A percentile compares a stretch with the other conserved stretches of the same genome.
Conservation (phyloP, 2,888 invertebrate species). For the Cylloceria caligata region DNA sequence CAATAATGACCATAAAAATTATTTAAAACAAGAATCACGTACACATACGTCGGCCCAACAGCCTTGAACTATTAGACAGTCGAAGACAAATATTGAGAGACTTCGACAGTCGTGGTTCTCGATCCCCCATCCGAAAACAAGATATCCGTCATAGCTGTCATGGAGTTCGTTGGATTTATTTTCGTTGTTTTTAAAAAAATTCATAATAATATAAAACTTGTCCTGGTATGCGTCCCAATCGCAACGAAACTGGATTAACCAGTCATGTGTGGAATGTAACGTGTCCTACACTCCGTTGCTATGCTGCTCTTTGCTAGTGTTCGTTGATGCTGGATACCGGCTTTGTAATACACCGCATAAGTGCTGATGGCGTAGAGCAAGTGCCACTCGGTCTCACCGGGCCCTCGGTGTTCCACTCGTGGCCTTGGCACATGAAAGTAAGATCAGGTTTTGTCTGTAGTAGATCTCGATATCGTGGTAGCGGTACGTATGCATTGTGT, state of each 20-base stretch:
- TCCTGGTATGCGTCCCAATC: slow-evolving; percentile 35
- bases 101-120: slow-evolving; percentile 41
- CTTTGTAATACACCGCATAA: slow-evolving; percentile 40
- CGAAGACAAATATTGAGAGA: slow-evolving; percentile 26
- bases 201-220: slow-evolving; percentile 17
- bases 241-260: slow-evolving; percentile 52
- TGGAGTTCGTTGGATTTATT: slow-evolving; percentile 14
- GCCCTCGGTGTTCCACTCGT: slow-evolving; percentile 63
- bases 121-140: slow-evolving; percentile 52
- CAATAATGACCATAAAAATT: neutral
- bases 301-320: slow-evolving; percentile 15
- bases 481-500: slow-evolving; percentile 22
- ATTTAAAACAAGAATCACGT: neutral
- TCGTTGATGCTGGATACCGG: slow-evolving; percentile 24
- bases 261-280: slow-evolving; percentile 56
- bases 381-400: slow-evolving; percentile 77
- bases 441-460: slow-evolving; percentile 72
- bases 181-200: neutral
- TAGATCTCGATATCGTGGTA: slow-evolving; percentile 48
- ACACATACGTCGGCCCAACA: neutral
- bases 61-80: slow-evolving; percentile 49
- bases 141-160: slow-evolving; percentile 31
- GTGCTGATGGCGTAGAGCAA: slow-evolving; percentile 68
- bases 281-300: slow-evolving; percentile 54
- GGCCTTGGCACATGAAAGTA: slow-evolving; percentile 83